phyloP scores from a whole-genome alignment of 2,888 invertebrate species.

The Gastrophysa polygoni region DNA sequence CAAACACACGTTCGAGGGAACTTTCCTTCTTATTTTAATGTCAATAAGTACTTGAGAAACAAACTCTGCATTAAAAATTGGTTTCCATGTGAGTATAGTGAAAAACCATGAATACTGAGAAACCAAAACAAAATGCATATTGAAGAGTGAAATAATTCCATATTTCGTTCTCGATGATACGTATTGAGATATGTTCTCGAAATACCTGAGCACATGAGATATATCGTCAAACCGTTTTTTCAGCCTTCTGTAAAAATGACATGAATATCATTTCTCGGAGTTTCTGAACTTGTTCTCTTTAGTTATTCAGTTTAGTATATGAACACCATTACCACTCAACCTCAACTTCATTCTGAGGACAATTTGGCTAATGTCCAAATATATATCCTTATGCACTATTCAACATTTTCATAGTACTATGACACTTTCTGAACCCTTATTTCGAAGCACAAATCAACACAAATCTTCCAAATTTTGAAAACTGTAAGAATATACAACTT shows the following conservation, averaged over 20 bases:
- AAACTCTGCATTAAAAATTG: too few relatives aligned
- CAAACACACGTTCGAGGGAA: too few relatives aligned
- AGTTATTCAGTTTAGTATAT: background rate
- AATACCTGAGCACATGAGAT: background rate
- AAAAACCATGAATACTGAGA: too few relatives aligned
- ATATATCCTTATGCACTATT: conserved; percentile 1
- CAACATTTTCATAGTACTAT: background rate
- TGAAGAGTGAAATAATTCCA: too few relatives aligned
- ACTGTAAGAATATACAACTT: background rate
- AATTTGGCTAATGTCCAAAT: background rate
- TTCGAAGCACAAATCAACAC: background rate
- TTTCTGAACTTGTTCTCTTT: background rate
- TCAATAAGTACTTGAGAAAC: too few relatives aligned
- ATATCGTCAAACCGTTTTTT: background rate
- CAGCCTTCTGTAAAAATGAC: background rate
- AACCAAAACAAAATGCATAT: too few relatives aligned
- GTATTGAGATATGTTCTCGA: background rate
- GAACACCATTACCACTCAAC: background rate
- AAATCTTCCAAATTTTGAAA: background rate
- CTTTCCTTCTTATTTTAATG: too few relatives aligned
- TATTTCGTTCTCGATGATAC: too few relatives aligned
- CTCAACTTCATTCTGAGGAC: background rate
- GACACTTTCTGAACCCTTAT: background rate
- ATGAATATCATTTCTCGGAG: background rate
- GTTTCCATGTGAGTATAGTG: too few relatives aligned